A percentile compares a stretch with the other conserved stretches of the same genome.
phyloP scores from a whole-genome alignment of 2,888 invertebrate genomes.

The Holacanthella duospinosa region DNA sequence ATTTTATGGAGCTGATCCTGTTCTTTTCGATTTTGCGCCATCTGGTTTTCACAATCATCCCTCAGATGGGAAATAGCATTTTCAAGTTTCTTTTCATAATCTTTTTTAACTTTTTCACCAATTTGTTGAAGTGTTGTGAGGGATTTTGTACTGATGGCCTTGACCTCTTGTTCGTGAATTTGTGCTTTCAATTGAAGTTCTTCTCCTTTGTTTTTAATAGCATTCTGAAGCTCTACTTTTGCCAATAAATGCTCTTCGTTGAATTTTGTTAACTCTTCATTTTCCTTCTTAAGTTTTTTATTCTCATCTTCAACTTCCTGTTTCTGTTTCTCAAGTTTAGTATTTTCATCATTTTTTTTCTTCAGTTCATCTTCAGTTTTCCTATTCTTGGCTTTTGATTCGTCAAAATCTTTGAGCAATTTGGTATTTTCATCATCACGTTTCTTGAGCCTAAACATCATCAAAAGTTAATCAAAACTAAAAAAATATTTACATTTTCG shows the following conservation, averaged over 20 bases:
- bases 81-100: conserved; percentile 85
- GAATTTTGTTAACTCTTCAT: background rate
- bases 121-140: background rate
- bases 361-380: conserved; percentile 8
- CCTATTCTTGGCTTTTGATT: background rate
- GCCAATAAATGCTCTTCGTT: background rate
- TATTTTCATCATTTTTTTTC: background rate
- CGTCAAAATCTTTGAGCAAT: conserved; percentile 1
- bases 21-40: conserved; percentile 79
- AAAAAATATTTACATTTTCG: background rate
- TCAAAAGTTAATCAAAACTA: too few relatives aligned
- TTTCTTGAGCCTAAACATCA: background rate
- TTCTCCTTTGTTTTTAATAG: conserved; percentile 2
- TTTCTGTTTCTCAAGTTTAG: background rate
- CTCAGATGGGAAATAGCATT: conserved; percentile 82
- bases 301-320: conserved; percentile 2
- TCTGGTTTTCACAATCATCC: conserved; percentile 82
- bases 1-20: conserved; percentile 75
- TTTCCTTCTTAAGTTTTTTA: background rate
- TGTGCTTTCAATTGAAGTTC: conserved; percentile 3
- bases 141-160: background rate
- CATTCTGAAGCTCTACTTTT: conserved; percentile 5
- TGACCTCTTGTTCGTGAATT: conserved; percentile 10
- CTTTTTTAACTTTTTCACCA: conserved; percentile 40
- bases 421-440: background rate